Evolutionary conservation across 2,888 invertebrate genomes (phyloP), one percentile per base, ranked within the genome.

Genomic region (Sinelater perroti): DNA sequence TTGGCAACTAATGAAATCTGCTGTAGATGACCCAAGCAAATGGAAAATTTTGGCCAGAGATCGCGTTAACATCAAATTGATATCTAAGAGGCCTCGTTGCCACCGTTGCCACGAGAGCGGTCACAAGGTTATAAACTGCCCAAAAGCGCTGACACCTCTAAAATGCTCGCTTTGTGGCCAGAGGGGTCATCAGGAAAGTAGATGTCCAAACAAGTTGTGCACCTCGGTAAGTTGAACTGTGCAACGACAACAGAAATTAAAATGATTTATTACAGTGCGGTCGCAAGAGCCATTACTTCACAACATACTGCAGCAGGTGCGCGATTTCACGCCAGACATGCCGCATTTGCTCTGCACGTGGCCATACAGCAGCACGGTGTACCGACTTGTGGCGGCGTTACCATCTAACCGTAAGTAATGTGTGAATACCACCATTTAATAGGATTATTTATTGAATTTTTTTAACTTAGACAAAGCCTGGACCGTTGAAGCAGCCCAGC

Each of bases 301-400:
- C 84, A 7, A 80, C 79, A 26, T 81, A 80, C 70, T 88, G 88
- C 70, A 81, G 81, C 64, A 82, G 82, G 62, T 90, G 90, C 68
- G 79, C 80, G 42, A 68, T 75, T 60, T 85, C 84, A 79, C 70
- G 71, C 40, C 70, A 72, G 1, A 71, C 72, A 3, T 90, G 90
- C 70, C 77, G 74, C 5, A 81, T 85, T 69, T 91, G 90, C 72
- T 81, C 82, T 46, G 82, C 85, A 66, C 67, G 69, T 17, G 90
- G 90, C 0, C 90, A 91, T 71, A 79, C 79, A 6, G 68, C 80
- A 38, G 77, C 80, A 14, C 78, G 80, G 70, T 91, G 90, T 67
- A 90, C 90, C 0, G 90, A 90, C 75, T 77, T 85, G 31, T 91
- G 90, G 90, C 83, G 90, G 44, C 81, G 89, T 53, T 90, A 89